These are phyloP conservation scores for Neofelis nebulosa DNA, from an alignment of 2,113 vertebrate species.

Conservation along the genomic window DNA sequence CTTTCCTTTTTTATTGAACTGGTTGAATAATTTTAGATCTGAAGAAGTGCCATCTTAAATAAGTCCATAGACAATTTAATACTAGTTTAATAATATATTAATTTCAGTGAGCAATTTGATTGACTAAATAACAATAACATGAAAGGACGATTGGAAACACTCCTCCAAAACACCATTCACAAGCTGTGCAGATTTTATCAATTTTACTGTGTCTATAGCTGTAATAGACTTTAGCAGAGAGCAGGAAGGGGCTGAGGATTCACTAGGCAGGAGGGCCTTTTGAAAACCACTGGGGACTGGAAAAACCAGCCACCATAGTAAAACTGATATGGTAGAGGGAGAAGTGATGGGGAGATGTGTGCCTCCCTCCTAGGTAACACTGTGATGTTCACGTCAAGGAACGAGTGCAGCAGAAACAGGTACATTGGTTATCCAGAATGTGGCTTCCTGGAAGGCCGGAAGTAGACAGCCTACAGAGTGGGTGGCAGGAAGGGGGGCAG, in stretches of 20 bases:
- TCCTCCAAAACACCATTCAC: background rate
- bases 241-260: background rate
- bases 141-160: background rate
- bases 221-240: background rate
- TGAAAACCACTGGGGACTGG: background rate
- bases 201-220: background rate
- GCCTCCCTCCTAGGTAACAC: background rate
- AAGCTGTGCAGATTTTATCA: background rate
- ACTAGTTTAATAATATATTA: background rate
- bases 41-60: background rate
- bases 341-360: background rate
- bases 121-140: background rate
- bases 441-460: background rate
- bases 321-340: background rate
- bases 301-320: background rate
- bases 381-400: background rate
- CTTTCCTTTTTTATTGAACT: constrained; percentile 5
- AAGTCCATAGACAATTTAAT: background rate
- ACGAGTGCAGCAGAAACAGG: background rate
- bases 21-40: constrained; percentile 33
- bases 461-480: background rate
- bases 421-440: background rate
- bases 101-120: constrained; percentile 19
- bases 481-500: background rate
- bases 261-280: background rate